Conservation (phyloP, 1,140 invertebrate genomes). For the Gerris buenoi region DNA sequence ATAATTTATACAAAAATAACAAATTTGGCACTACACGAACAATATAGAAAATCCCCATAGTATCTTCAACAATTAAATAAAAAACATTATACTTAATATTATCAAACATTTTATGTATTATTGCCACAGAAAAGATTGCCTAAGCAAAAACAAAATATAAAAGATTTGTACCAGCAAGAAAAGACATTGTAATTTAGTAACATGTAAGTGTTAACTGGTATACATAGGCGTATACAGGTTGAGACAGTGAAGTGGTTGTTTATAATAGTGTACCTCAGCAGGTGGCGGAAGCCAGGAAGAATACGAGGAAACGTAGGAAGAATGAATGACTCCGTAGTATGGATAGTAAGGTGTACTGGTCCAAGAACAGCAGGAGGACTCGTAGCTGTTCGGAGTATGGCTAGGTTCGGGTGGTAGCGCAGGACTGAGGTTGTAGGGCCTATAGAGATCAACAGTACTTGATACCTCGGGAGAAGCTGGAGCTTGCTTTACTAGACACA, state of each 20-base stretch:
- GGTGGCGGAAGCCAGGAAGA: slow-evolving; percentile 11
- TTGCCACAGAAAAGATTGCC: no score
- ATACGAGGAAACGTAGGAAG: slow-evolving; percentile 11
- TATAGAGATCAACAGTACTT: slow-evolving; percentile 2
- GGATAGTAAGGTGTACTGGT: slow-evolving; percentile 6
- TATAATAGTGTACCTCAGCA: slow-evolving; percentile 14
- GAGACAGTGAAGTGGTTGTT: slow-evolving; percentile 12
- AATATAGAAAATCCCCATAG: no score
- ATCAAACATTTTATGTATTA: no score
- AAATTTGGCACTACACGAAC: no score
- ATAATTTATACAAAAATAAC: no score
- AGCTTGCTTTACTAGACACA: slow-evolving; percentile 22
- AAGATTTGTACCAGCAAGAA: no score
- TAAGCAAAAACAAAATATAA: no score
- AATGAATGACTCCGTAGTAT: slow-evolving; percentile 6
- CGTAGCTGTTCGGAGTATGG: neutral
- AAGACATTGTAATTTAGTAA: no score
- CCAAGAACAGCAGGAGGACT: neutral
- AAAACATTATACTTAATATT: no score
- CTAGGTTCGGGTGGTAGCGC: neutral
- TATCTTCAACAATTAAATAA: no score
- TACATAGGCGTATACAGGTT: slow-evolving; percentile 13
- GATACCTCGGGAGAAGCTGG: neutral
- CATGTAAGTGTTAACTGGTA: neutral
- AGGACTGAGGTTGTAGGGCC: neutral